Evolutionary conservation across 35 echinoderm and acorn worm species (phyloP).

Genomic region (Diadema setosum): DNA sequence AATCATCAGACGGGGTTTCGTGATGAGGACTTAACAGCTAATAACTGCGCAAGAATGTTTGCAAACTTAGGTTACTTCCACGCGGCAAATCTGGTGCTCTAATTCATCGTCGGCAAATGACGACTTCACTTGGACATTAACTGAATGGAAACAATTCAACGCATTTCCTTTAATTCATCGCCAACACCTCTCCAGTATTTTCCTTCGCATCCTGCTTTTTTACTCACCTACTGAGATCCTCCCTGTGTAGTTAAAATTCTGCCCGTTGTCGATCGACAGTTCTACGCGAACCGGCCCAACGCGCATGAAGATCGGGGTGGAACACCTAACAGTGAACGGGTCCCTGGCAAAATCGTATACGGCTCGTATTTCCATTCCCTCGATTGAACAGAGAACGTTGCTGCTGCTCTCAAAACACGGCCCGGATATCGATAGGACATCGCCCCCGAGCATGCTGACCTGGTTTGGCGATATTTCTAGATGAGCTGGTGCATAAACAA

Average conservation of each 20-base stretch:
- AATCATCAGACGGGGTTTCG: too few relatives aligned
- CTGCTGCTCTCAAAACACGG: slow-evolving; percentile 65
- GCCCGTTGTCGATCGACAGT: slow-evolving; percentile 79
- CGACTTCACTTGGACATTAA: too few relatives aligned
- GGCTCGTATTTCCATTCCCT: slow-evolving; percentile 52
- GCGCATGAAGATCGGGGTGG: slow-evolving; percentile 61
- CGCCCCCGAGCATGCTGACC: slow-evolving; percentile 85
- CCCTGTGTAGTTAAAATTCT: slow-evolving; percentile 44
- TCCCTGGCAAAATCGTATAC: slow-evolving; percentile 47
- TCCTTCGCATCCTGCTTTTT: too few relatives aligned
- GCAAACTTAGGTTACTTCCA: too few relatives aligned
- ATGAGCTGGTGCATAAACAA: too few relatives aligned
- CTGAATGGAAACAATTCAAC: too few relatives aligned
- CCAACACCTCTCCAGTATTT: too few relatives aligned
- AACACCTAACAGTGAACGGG: slow-evolving; percentile 68
- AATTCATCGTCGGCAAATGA: too few relatives aligned
- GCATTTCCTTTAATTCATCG: too few relatives aligned
- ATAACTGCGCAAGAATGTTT: too few relatives aligned
- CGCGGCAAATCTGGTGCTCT: too few relatives aligned
- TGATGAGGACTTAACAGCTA: too few relatives aligned
- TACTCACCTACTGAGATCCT: slow-evolving; percentile 61
- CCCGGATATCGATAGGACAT: slow-evolving; percentile 79
- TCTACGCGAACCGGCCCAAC: slow-evolving; percentile 37
- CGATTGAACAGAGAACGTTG: slow-evolving; percentile 49
- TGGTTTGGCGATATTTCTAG: slow-evolving; percentile 55